Base-by-base conservation (phyloP, 2,888 invertebrate genomes). In the Macrosoma leucophasiata region DNA sequence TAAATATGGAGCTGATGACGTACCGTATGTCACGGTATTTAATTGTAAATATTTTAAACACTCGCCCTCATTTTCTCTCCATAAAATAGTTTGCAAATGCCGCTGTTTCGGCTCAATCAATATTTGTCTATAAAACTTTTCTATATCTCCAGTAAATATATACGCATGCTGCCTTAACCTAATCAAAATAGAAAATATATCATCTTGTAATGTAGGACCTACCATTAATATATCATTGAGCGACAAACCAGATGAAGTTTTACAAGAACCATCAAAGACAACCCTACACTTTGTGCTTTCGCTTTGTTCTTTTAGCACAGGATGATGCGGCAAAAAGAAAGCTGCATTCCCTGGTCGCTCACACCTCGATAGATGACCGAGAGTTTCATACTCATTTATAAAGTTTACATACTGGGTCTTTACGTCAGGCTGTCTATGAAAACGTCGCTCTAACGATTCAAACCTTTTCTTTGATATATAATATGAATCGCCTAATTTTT, bases 51-150 rank as follows among this genome's bases (percentile, higher is more conserved):
- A 30, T 12, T 38, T 22, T 2, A 55, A 27, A 8, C 44, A 34
- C 9, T 51, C 29, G 6, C 30, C 20, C 4, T 45, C 39, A 20
- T 46, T 12, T 3, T 42, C 31, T 11, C 60, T 31, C 69, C 65
- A 69, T 1, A 71, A 28, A 6, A 74, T 67, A n/a, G 48, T 36
- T 29, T 66, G 68, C 4, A 52, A 44, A n/a, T 48, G 23, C 14
- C 48, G 29, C 24, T 69, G 53, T 1, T 42, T 37, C 1, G 36
- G 26, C n/a, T 47, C 30, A 1, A 68, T 32, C 1, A 20, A 7
- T n/a, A 65, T 50, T 35, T 63, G 62, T 0, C 62, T 44, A 33
- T 58, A 67, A 58, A 66, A 66, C 39, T 66, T 62, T 11, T 41
- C 48, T 13, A 72, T 55, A 29, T 68, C 66, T 1, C 58, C 58